Base-by-base conservation (phyloP, 2,888 invertebrate genomes). In the Augiades crinisus region DNA sequence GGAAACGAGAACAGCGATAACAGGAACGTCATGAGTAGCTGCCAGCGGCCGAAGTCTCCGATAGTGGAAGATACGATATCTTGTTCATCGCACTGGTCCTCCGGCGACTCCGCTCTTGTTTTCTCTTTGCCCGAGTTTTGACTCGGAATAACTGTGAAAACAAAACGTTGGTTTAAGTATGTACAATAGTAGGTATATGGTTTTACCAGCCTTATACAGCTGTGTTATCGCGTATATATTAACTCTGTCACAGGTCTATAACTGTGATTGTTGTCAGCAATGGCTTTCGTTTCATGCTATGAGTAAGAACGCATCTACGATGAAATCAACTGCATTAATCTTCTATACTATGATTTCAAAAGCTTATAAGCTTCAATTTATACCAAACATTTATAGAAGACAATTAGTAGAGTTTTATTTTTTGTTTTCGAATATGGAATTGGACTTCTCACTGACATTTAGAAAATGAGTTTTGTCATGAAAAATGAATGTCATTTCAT, bases 41-140 rank as follows among this genome's bases (percentile, higher is more conserved):
- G 95, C 95, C 95, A 95, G 60, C 92, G 91, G 40, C 95, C 95
- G 72, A 93, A 95, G 67, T 94, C 92, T 2, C 95, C 95, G 63
- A 95, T 93, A 37, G 93, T 86, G 17, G 90, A 81, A 5, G 94
- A 92, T 47, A 95, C 92, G 17, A 93, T 90, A 72, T 95, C 94
- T 33, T 90, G 90, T 51, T 92, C 90, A 41, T 91, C 90, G 8
- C 83, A 82, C 53, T 79, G 71, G 1, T 62, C 63, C 1, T 70
- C 61, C 3, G 70, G 56, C 0, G 54, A 14, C 65, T 63, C 10
- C 67, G 67, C 58, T 19, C 30, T 43, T 10, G 34, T 16, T n/a
- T 83, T 82, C 49, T 86, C 85, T 58, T 78, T 81, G 30, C 63
- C 73, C 40, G 71, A 60, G 37, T 72, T 67, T 61, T 80, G 86